Evolutionary conservation across 2,113 vertebrate species (phyloP).

Genomic region (Leptodactylus fuscus): DNA sequence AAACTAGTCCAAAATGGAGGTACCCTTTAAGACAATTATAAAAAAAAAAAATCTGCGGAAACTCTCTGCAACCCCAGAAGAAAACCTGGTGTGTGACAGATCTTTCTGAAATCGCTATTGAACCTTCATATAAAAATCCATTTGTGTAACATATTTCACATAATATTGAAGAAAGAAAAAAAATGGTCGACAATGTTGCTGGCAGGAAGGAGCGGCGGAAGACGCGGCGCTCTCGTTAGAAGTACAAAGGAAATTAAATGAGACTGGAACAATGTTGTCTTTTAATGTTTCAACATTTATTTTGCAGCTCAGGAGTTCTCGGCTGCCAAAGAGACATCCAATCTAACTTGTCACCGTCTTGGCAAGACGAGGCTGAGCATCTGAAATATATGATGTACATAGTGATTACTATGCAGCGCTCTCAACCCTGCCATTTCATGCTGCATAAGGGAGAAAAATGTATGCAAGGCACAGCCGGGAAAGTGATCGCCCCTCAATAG

Average conservation of each 20-base stretch:
- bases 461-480: neutral
- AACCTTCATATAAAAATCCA: neutral
- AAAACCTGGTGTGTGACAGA: neutral
- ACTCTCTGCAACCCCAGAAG: no score
- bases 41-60: neutral
- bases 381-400: constrained; percentile 38
- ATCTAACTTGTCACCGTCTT: constrained; percentile 50
- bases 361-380: constrained; percentile 33
- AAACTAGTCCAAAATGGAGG: no score
- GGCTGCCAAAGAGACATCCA: constrained; percentile 54
- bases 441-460: neutral
- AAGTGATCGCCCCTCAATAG: neutral
- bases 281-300: constrained; percentile 52
- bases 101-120: neutral
- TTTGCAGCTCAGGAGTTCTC: constrained; percentile 19
- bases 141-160: constrained; percentile 1
- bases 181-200: neutral
- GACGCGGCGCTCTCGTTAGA: neutral
- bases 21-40: no score
- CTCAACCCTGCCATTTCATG: neutral
- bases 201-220: neutral
- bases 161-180: neutral
- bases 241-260: constrained; percentile 40
- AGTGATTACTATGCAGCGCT: constrained; percentile 44
- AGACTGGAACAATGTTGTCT: constrained; percentile 53